Evolutionary conservation across 2,113 vertebrate species (phyloP), one percentile per base, ranked within the genome.

Genomic region (Petromus typicus): DNA sequence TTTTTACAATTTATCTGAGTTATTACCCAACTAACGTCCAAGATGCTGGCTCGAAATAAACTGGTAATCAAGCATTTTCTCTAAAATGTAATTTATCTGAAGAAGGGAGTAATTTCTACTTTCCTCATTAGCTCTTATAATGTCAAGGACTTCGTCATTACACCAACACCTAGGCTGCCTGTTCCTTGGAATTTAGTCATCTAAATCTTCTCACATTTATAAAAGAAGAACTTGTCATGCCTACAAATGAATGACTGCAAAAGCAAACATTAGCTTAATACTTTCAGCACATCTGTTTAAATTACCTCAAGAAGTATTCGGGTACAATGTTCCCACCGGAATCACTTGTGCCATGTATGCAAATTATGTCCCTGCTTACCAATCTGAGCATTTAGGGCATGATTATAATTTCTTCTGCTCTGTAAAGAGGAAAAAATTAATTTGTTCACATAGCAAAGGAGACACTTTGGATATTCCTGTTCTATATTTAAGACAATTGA

Each of bases 301-400:
- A 96, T 94, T 91, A 96, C 85, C 48, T 96, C 80, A 93, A 96
- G 87, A 97, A 90, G 78, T 81, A 18, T 90, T 93, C 27, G 90
- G 87, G 78, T 94, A 91, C 56, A 79, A 82, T 87, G 94, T 91
- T 95, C 86, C 63, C 45, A 89, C 17, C 85, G 78, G 78, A 43
- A 86, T 94, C 89, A 95, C 71, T 61, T 83, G 78, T 78, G 63
- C 71, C 95, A 10, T 93, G 14, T 80, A 86, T 86, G 86, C 51
- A 96, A 96, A 96, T 97, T 79, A 96, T 66, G 83, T 95, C 61
- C 57, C 96, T 90, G 48, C 83, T 95, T 94, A 94, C 14, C 85
- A 48, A 92, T 63, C 76, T 82, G 76, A 91, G 79, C 71, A 86
- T 94, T 96, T 81, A 91, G 27, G 54, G 56, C 59, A 83, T 30